Percentiles rank a stretch among this genome's conserved stretches.
Conservation (phyloP, 1,140 invertebrate species). For the Lepidostoma basale region DNA sequence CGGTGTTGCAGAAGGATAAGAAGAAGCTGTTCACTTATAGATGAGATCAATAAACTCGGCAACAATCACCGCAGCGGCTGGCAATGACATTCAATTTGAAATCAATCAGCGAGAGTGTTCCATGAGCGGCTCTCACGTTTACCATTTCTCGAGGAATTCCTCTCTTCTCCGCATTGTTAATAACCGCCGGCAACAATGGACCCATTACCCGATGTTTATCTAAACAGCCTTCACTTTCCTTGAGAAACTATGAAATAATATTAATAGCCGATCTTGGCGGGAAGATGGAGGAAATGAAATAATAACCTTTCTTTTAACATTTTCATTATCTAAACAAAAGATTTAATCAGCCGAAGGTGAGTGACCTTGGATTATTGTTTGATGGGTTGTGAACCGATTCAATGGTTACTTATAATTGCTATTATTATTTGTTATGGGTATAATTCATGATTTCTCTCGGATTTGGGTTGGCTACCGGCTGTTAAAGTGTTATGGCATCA, state of each 20-base stretch:
- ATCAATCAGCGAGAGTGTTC: background rate
- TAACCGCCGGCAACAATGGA: background rate
- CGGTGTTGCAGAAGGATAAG: too few relatives aligned
- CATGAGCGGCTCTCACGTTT: background rate
- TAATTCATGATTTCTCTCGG: too few relatives aligned
- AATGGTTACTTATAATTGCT: too few relatives aligned
- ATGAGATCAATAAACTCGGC: background rate
- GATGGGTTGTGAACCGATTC: too few relatives aligned
- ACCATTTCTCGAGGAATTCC: background rate
- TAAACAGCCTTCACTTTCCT: constrained; percentile 14
- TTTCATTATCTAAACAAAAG: too few relatives aligned
- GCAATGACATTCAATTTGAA: constrained; percentile 17
- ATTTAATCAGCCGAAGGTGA: too few relatives aligned
- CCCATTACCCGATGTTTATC: background rate
- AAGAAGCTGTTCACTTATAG: too few relatives aligned
- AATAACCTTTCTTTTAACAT: background rate
- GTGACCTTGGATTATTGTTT: too few relatives aligned
- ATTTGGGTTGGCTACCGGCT: too few relatives aligned
- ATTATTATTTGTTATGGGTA: too few relatives aligned
- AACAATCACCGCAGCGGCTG: background rate
- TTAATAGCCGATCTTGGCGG: background rate
- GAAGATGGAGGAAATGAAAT: background rate
- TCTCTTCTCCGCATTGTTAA: background rate
- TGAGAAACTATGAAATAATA: constrained; percentile 19
- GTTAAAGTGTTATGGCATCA: too few relatives aligned